These are phyloP conservation scores for Heteronetta atricapilla DNA, from an alignment of 2,113 vertebrate species.

Conservation along the genomic window DNA sequence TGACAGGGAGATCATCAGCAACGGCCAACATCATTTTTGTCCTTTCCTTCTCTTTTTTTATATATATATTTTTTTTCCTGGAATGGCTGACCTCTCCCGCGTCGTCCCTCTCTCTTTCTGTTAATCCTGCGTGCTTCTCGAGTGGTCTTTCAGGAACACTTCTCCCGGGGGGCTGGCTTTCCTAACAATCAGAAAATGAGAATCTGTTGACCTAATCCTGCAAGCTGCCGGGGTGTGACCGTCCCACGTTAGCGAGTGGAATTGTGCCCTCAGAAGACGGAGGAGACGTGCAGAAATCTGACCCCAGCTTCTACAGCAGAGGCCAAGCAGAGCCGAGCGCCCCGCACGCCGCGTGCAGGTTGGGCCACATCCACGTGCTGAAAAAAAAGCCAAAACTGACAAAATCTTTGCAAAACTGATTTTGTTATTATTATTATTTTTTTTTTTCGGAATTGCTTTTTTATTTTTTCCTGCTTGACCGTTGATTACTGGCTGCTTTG, in stretches of 20 bases:
- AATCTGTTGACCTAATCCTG: slow-evolving; percentile 56
- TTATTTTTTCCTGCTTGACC: background rate
- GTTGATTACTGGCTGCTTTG: background rate
- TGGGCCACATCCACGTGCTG: background rate
- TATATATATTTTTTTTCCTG: background rate
- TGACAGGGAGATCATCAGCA: background rate
- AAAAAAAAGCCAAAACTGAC: background rate
- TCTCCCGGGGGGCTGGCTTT: slow-evolving; percentile 53
- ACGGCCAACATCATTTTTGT: background rate
- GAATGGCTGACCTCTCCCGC: background rate
- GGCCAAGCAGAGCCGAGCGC: background rate
- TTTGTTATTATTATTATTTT: background rate
- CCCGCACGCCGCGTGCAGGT: background rate
- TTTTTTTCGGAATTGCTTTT: background rate
- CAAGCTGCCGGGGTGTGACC: slow-evolving; percentile 58
- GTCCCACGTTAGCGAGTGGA: slow-evolving; percentile 47
- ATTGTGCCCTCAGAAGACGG: slow-evolving; percentile 48
- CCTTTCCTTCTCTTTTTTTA: background rate
- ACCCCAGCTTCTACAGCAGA: background rate
- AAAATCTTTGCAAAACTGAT: background rate
- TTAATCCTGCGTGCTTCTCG: background rate
- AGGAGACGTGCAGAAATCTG: slow-evolving; percentile 22
- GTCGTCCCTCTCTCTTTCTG: background rate
- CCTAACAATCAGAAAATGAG: slow-evolving; percentile 39
- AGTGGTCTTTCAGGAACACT: slow-evolving; percentile 30